phyloP scores from a whole-genome alignment of 2,888 invertebrate genomes.

The Sarcophaga variegata region DNA sequence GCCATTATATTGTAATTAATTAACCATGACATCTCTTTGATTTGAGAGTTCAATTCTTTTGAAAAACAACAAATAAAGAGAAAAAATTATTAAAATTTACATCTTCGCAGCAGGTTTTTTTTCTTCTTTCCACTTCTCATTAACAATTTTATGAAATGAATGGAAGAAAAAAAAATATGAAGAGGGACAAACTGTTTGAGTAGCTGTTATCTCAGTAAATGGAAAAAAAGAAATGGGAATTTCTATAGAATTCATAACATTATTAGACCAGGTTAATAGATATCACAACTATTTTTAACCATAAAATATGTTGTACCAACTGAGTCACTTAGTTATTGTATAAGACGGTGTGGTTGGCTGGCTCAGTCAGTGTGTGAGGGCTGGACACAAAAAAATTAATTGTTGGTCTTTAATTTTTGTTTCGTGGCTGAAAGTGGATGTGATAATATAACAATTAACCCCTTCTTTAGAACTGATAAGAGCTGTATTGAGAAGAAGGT shows the following conservation, averaged over 20 bases:
- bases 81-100: constrained; percentile 57
- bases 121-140: not conserved
- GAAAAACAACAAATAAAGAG: constrained; percentile 39
- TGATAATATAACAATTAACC: constrained; percentile 65
- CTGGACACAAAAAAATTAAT: constrained; percentile 33
- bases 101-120: constrained; percentile 61
- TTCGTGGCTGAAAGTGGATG: not conserved
- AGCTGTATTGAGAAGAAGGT: no score
- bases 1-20: constrained; percentile 69
- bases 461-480: constrained; percentile 55
- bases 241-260: constrained; percentile 68
- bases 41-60: constrained; percentile 45
- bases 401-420: constrained; percentile 7
- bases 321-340: not conserved
- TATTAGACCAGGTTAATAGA: constrained; percentile 67
- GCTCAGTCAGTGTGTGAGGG: constrained; percentile 13
- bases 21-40: constrained; percentile 64
- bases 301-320: not conserved
- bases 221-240: constrained; percentile 40
- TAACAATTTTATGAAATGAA: not conserved
- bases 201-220: constrained; percentile 53
- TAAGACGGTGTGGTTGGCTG: not conserved
- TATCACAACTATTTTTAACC: constrained; percentile 52
- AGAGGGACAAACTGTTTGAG: constrained; percentile 40
- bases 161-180: constrained; percentile 5